Conservation (phyloP, 2,888 invertebrate species). For the Eudasyphora cyanicolor region DNA sequence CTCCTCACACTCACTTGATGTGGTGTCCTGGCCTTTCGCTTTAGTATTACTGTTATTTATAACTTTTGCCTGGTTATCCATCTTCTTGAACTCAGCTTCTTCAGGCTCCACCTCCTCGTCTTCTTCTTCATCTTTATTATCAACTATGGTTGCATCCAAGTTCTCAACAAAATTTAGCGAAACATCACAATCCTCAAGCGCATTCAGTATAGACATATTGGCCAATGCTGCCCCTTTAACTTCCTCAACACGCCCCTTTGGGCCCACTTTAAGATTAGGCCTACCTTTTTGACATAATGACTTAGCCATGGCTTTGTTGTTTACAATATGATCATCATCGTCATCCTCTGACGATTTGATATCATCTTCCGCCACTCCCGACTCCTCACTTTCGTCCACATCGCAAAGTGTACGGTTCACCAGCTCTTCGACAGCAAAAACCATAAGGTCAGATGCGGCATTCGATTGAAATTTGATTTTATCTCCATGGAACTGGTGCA, state of each 20-base stretch:
- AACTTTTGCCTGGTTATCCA: not conserved
- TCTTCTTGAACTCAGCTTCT: not conserved
- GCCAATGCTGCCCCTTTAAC: not conserved
- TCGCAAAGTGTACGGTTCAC: constrained; percentile 31
- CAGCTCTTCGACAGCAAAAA: constrained; percentile 70
- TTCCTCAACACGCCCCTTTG: not conserved
- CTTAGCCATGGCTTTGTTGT: not conserved
- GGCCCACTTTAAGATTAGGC: not conserved
- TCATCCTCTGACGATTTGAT: constrained; percentile 19
- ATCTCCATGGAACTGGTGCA: constrained; percentile 68
- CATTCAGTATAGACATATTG: constrained; percentile 43
- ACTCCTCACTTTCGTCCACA: constrained; percentile 1
- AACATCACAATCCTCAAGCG: constrained; percentile 53
- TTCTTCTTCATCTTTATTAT: constrained; percentile 15
- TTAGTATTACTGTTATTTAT: not conserved
- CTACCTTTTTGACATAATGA: not conserved
- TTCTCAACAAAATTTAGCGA: constrained; percentile 41
- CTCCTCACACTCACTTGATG: not conserved
- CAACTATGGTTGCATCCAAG: constrained; percentile 19
- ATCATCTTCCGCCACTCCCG: constrained; percentile 32
- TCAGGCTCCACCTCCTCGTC: not conserved
- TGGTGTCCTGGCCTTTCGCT: not conserved
- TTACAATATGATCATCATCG: constrained; percentile 10
- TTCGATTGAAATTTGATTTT: constrained; percentile 61
- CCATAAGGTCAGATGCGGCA: constrained; percentile 42